Evolutionary conservation across 1,140 invertebrate genomes (phyloP).

Genomic region (Batillaria attramentaria): DNA sequence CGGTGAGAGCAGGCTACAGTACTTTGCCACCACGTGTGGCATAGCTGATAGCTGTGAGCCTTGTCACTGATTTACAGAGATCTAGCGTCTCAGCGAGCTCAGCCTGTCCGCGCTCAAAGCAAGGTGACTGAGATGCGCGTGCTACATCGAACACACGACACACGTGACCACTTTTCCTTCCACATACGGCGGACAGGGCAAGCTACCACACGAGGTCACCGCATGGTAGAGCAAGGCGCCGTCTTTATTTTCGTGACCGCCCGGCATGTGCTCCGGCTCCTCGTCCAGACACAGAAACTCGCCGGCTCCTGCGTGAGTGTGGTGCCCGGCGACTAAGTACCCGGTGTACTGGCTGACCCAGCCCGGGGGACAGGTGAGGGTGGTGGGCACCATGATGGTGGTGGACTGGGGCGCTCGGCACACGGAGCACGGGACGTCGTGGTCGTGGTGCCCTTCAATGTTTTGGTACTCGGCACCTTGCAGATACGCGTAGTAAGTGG

Average conservation of each 20-base stretch:
- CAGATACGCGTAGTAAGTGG: not conserved
- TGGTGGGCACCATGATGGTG: conserved; percentile 18
- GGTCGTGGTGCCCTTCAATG: conserved; percentile 2
- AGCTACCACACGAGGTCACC: conserved; percentile 40
- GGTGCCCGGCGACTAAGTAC: no score
- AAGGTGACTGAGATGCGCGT: no score
- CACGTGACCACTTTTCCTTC: conserved; percentile 49
- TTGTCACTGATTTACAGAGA: no score
- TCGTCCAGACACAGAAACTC: conserved; percentile 50
- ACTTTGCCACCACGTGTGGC: no score
- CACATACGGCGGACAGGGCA: conserved; percentile 48
- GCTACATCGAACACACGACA: conserved; percentile 51
- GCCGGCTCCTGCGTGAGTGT: no score
- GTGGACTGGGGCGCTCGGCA: conserved; percentile 21
- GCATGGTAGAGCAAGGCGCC: conserved; percentile 50
- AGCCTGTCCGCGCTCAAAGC: no score
- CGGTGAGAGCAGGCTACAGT: no score
- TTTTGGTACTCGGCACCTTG: not conserved
- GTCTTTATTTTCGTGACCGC: conserved; percentile 22
- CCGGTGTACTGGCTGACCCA: conserved; percentile 14
- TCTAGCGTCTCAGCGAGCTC: no score
- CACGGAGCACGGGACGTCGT: conserved; percentile 24
- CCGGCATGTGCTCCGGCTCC: conserved; percentile 27
- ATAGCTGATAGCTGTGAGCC: no score
- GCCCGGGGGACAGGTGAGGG: not conserved